Evolutionary conservation across 2,113 vertebrate species (phyloP).

Genomic region (Malurus alboscapulatus): DNA sequence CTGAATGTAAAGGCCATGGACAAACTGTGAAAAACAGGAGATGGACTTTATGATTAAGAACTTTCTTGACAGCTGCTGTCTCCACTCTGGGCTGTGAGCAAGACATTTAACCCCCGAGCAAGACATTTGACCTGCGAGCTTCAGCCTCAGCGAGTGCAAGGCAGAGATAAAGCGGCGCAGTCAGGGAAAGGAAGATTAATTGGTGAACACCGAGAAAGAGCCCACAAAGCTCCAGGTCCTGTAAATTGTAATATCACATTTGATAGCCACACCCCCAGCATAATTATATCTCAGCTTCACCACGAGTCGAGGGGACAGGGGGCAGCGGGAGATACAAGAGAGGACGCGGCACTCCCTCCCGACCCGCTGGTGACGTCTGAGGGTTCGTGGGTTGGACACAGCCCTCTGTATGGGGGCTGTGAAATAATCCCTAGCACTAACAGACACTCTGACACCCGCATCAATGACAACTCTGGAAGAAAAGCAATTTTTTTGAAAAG

Average conservation of each 20-base stretch:
- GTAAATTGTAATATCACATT: not conserved
- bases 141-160: not conserved
- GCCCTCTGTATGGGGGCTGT: not conserved
- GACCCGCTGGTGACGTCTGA: rapidly evolving
- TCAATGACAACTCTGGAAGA: not conserved
- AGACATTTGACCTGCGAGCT: not conserved
- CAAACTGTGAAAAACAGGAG: slow-evolving; percentile 5
- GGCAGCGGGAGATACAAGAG: not conserved
- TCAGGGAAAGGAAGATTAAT: not conserved
- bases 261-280: not conserved
- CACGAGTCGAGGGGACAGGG: not conserved
- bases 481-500: not conserved
- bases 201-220: not conserved
- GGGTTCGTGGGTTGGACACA: not conserved
- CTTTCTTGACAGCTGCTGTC: not conserved
- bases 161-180: not conserved
- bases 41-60: not conserved
- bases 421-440: no score
- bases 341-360: not conserved
- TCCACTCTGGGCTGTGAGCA: not conserved
- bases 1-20: not conserved
- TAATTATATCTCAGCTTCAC: slow-evolving; percentile 17
- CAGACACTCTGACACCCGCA: not conserved
- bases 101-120: not conserved
- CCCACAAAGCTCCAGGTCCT: not conserved